Evolutionary conservation across 2,113 vertebrate genomes (phyloP).

Genomic region (Alligator mississippiensis): DNA sequence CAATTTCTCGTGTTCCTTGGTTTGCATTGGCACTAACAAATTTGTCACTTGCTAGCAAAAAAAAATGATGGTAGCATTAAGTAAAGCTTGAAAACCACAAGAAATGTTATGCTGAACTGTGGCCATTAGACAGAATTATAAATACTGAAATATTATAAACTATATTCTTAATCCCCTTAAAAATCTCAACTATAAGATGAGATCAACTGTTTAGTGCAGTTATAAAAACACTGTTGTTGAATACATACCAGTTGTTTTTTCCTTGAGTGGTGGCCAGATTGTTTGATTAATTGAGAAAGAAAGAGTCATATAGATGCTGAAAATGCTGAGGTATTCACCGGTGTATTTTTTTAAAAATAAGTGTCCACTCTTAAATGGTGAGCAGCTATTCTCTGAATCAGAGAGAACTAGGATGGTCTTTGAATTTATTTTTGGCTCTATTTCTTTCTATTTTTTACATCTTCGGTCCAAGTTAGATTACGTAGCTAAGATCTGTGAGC

Average conservation of each 20-base stretch:
- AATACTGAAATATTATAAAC: neutral
- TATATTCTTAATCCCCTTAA: neutral
- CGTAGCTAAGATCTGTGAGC: neutral
- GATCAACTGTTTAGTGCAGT: neutral
- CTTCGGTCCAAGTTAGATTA: neutral
- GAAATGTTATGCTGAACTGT: neutral
- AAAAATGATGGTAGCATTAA: neutral
- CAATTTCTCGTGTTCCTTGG: neutral
- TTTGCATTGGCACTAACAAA: neutral
- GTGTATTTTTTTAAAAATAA: neutral
- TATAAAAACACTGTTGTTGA: neutral
- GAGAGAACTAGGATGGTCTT: neutral
- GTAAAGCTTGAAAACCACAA: neutral
- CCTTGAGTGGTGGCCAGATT: neutral
- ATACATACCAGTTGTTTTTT: neutral
- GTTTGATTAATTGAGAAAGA: neutral
- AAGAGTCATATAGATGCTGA: neutral
- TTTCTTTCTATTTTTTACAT: neutral
- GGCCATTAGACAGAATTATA: neutral
- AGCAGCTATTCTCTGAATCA: neutral
- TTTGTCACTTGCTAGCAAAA: neutral
- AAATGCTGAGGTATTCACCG: neutral
- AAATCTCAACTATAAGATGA: neutral
- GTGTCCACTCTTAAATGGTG: neutral
- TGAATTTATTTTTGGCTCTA: neutral